These are phyloP conservation scores for Notocelia uddmanniana DNA, from an alignment of 2,888 invertebrate genomes.

Conservation along the genomic window DNA sequence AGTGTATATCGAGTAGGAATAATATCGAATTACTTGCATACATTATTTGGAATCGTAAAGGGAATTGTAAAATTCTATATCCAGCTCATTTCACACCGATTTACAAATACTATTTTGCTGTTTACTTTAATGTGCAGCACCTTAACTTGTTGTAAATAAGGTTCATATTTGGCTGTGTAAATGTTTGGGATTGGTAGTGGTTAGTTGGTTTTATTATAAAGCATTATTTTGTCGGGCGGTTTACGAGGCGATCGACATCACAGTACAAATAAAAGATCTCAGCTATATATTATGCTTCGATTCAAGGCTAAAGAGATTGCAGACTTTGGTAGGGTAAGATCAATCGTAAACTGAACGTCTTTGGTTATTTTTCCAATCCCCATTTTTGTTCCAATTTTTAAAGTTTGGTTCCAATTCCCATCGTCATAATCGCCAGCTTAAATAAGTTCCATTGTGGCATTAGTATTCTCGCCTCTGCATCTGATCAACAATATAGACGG, in stretches of 20 bases:
- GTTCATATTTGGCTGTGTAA: conserved; percentile 45
- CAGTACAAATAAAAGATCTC: conserved; percentile 62
- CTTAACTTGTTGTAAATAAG: conserved; percentile 45
- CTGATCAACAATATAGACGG: no score
- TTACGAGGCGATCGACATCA: conserved; percentile 72
- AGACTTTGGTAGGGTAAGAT: not conserved
- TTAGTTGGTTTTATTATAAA: conserved; percentile 53
- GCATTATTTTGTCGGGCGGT: conserved; percentile 70
- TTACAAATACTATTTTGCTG: conserved; percentile 45
- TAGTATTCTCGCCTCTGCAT: no score
- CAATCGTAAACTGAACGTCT: no score
- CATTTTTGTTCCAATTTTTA: no score
- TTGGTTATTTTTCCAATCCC: no score
- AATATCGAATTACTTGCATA: conserved; percentile 69
- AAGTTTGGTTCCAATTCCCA: no score
- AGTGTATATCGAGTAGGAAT: conserved; percentile 24
- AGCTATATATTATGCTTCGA: conserved; percentile 57
- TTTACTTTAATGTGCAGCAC: not conserved
- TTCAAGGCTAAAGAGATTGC: conserved; percentile 47
- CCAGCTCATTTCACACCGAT: conserved; percentile 67
- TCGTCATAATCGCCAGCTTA: no score
- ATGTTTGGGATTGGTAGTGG: conserved; percentile 38
- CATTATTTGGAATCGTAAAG: conserved; percentile 65
- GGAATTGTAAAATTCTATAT: conserved; percentile 73
- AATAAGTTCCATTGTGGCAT: no score